Evolutionary conservation across 2,888 invertebrate species (phyloP), one percentile per base, ranked within the genome.

Genomic region (Drosophila limbata): DNA sequence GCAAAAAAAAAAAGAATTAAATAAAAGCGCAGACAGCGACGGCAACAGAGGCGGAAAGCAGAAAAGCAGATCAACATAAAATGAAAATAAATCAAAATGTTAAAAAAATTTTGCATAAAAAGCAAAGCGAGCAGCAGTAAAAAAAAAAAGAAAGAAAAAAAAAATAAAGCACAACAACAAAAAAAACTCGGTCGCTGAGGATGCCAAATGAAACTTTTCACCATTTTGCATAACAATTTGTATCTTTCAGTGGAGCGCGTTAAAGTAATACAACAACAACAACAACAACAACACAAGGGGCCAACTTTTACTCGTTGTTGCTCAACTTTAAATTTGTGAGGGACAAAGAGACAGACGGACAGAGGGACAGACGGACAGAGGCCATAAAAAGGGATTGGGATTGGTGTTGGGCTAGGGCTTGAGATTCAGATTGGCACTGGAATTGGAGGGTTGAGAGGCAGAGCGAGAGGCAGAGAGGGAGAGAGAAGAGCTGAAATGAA

Each of bases 171-270:
- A 39, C 8, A 42, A 51, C 33, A 11, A 33, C 2, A 60, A 19
- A 50, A 74, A 72, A 72, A 73, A 83, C 63, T 61, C 80, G 69
- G 77, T 80, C 75, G 84, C 67, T 61, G 83, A 70, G 66, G 73
- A 78, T 74, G 71, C 61, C 77, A 81, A 85, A 89, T 84, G 84
- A 89, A 89, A 89, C 86, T 86, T 87, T 86, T 86, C 89, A 89
- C 86, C 82, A 89, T 86, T 86, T 86, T 86, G 86, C 86, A 89
- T 89, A 86, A 86, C 86, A 89, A 85, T 86, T 89, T 88, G 86
- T 89, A 85, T 87, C 80, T 85, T 80, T 87, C 85, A 87, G 89
- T 81, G 82, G 85, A 87, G 85, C 84, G 84, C 87, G 87, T 81
- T 86, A 86, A 88, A 83, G 88, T 73, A 75, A 84, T 77, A 68